A percentile compares a stretch with the other conserved stretches of the same genome.
These are phyloP conservation scores for Loripinus fragilis DNA, from an alignment of 2,888 invertebrate species.

Conservation along the genomic window DNA sequence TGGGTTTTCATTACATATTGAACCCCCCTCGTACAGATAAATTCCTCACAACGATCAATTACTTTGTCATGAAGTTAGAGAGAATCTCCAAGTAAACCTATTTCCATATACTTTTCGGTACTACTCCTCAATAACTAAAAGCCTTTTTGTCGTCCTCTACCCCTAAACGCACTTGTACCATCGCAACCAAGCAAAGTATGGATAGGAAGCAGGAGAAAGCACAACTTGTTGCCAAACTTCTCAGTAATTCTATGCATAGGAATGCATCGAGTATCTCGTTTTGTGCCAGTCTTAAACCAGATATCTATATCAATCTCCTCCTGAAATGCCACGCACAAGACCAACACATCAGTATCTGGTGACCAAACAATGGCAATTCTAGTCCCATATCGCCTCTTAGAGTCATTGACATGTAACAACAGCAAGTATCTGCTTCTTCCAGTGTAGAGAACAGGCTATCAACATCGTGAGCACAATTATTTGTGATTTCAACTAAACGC, in stretches of 20 bases:
- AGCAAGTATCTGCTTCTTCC: neutral
- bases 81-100: too few relatives aligned
- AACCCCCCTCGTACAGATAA: too few relatives aligned
- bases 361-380: neutral
- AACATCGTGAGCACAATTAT: too few relatives aligned
- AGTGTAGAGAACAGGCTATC: neutral
- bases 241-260: neutral
- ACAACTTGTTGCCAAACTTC: neutral
- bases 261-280: neutral
- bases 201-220: constrained; percentile 39
- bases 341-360: neutral
- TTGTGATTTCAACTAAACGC: neutral
- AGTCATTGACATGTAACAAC: neutral
- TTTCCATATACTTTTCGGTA: too few relatives aligned
- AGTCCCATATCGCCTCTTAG: neutral
- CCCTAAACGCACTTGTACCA: constrained; percentile 50
- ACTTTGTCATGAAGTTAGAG: too few relatives aligned
- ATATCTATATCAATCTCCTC: neutral
- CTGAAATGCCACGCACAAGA: neutral
- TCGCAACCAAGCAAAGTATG: constrained; percentile 67
- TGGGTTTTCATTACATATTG: too few relatives aligned
- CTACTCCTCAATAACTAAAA: too few relatives aligned
- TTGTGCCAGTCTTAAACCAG: constrained; percentile 5
- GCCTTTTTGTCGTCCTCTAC: neutral
- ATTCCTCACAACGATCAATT: too few relatives aligned